Base-by-base conservation (phyloP, 2,797 vertebrate genomes). In the Microhierax caerulescens region DNA sequence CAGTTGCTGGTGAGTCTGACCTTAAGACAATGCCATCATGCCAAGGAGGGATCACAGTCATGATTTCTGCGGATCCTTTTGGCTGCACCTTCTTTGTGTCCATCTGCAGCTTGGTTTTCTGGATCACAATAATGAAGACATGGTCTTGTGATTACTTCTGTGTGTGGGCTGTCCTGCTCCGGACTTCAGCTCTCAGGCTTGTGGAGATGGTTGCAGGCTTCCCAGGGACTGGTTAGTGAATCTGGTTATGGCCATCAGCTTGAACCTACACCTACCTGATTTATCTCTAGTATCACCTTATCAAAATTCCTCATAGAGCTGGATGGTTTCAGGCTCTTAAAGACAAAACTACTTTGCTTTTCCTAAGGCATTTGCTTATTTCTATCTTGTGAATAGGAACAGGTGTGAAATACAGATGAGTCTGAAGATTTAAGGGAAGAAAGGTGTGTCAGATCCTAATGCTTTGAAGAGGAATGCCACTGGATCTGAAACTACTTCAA, bases 81-180 rank as follows among this genome's bases (percentile, higher is more conserved):
- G 17, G 9, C 34, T 60, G 4, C 9, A 45, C 5, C n/a, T 91
- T 57, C 1, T 25, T 76, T 67, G 12, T 30, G 30, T 48, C 39
- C 50, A 36, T 14, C 37, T 65, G 18, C 22, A 51, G 18, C n/a
- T 70, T 34, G 34, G 23, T 85, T 88, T 90, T 85, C 1, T 3
- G n/a, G 23, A 48, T 0, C 4, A 41, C 6, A n/a, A 1, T 22
- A 47, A 47, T 3, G 11, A 83, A 15, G 18, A 32, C 6, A 5
- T 3, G 7, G 19, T 45, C 24, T 60, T 77, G 12, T 3, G 14
- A 7, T 67, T 59, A n/a, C 5, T 82, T 39, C 59, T 76, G 21
- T 18, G 8, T 50, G 18, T 18, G 56, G 36, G 3, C 4, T 81
- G 4, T 68, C 3, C 36, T 64, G 18, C 39, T 85, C 47, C 47